Base-by-base conservation (phyloP, 2,113 vertebrate genomes). In the Oreochromis aureus region DNA sequence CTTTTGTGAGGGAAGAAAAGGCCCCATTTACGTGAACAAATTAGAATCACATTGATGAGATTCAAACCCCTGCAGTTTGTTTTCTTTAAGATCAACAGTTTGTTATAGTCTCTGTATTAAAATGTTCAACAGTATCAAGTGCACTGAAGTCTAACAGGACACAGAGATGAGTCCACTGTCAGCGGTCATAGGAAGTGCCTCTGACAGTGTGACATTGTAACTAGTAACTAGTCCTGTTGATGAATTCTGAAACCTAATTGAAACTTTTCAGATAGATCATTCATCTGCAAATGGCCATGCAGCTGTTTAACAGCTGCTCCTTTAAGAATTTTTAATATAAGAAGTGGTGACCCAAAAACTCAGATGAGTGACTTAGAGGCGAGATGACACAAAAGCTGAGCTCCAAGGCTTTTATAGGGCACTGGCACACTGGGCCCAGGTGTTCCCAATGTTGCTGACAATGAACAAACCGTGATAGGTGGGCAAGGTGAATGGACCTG, bases 391-490 rank as follows among this genome's bases (percentile, higher is more conserved):
- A 44, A 24, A 9, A 44, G 12, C 66, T 46, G 39, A 46, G 39
- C 66, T 27, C 39, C 13, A 16, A 27, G 13, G 22, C 13, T 71
- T 71, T 71, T 71, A 44, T 71, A 27, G 66, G 3, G 22, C 66
- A 27, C n/a, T 73, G 69, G 69, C 69, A 73, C 69, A 18, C 69
- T 73, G 69, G 22, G 22, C 69, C 69, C 39, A 46, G 39, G 39
- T 46, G 39, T 73, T 73, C 39, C 39, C 39, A 1, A 3, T 73
- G 19, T 46, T 73, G 36, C n/a, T 73, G 39, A 46, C 22, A 46
- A 9, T 73, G 69, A 73, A 27, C 39, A 4, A 46, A 73, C 61
- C 4, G 0, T 39, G 34, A 19, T n/a, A 39, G 61, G 8, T 1
- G 1, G 34, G 10, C 61, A 66, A 34, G 61, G 0, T n/a, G 61